Evolutionary conservation across 2,113 vertebrate genomes (phyloP).

Genomic region (Gopherus flavomarginatus): DNA sequence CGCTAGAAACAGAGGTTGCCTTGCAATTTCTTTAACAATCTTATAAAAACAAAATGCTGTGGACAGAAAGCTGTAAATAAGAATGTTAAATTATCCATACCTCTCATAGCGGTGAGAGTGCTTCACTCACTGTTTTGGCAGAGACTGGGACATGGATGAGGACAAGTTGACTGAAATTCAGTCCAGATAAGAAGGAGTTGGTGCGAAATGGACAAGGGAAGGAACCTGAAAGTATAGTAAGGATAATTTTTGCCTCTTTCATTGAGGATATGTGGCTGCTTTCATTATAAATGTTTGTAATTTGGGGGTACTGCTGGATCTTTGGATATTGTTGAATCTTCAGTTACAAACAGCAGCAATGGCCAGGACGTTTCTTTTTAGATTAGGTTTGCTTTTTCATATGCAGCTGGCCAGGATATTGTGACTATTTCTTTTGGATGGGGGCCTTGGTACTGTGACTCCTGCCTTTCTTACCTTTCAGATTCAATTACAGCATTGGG

Average conservation of each 20-base stretch:
- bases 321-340: not conserved
- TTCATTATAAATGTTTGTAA: not conserved
- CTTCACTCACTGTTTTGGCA: not conserved
- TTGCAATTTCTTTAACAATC: not conserved
- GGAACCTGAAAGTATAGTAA: not conserved
- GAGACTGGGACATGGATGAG: not conserved
- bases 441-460: not conserved
- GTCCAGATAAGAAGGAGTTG: not conserved
- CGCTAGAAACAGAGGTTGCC: not conserved
- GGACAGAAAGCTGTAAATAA: not conserved
- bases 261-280: rapidly evolving
- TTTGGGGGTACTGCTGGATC: not conserved
- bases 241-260: not conserved
- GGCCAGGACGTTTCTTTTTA: not conserved
- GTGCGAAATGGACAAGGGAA: not conserved
- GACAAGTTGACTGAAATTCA: not conserved
- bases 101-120: not conserved
- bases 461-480: not conserved
- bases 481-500: not conserved
- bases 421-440: not conserved
- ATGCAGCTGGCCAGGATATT: not conserved
- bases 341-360: not conserved
- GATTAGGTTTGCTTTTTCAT: not conserved
- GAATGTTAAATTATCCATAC: not conserved
- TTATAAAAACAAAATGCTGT: not conserved